Base-by-base conservation (phyloP, 2,888 invertebrate genomes). In the Neocrepidodera transversa region DNA sequence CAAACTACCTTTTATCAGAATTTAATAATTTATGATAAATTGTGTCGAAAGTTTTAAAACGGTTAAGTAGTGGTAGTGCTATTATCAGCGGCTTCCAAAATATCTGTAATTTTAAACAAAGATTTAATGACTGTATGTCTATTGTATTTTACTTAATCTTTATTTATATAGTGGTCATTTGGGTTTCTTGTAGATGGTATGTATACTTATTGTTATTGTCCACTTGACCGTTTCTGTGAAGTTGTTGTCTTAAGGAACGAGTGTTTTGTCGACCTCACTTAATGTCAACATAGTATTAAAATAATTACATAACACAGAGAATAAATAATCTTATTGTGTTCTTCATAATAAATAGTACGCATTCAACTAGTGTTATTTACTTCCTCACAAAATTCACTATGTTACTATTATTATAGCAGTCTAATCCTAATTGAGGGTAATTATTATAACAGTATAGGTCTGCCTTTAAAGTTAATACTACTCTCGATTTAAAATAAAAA, bases 281-380 rank as follows among this genome's bases (percentile, higher is more conserved):
- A 56, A 64, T 59, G 58, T 62, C 64, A 64, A 64, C 58, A 50
- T 62, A 32, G 55, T 54, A 61, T 59, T 64, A 64, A 62, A 61
- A 62, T 64, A 64, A 64, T 63, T 55, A 63, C 48, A 62, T 48
- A 32, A 55, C 56, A 52, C 30, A 52, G 48, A 23, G 38, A 40
- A 49, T 17, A 42, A 42, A 30, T 58, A 28, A 43, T 51, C 54
- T 43, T 54, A 60, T 63, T 60, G 55, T 58, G 32, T 58, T 58
- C 36, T 47, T 36, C 45, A 40, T 55, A 36, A 52, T 58, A 52
- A 35, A 47, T 58, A 48, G 42, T 58, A 60, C 49, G 42, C 49
- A 55, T 54, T 60, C 49, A 55, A 55, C 43, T 59, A 43, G 62
- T 59, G 23, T 56, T 62, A 57, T 56, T 58, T 60, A 57, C 57